Percentiles rank a stretch among this genome's conserved stretches.
Evolutionary conservation across 2,113 vertebrate genomes (phyloP).

Genomic region (Neolamprologus tretocephalus): DNA sequence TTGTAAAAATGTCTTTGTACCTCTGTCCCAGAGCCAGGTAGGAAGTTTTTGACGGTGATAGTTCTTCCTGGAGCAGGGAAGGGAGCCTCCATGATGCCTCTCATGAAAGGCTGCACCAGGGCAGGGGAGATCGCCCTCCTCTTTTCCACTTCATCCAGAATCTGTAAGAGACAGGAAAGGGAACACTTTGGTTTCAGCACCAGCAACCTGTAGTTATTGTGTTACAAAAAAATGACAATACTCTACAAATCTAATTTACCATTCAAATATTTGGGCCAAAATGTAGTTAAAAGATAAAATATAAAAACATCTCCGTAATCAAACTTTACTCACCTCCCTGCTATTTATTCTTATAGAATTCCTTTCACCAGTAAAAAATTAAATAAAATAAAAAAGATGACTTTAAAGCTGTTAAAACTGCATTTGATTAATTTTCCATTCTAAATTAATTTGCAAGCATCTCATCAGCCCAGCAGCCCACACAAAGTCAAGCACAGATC

Average conservation of each 20-base stretch:
- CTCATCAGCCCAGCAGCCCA: not conserved
- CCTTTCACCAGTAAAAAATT: not conserved
- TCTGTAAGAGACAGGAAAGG: conserved; percentile 63
- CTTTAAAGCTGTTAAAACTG: not conserved
- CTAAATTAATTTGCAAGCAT: too few species aligned
- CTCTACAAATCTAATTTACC: not conserved
- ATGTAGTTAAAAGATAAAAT: not conserved
- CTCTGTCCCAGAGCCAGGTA: conserved; percentile 94
- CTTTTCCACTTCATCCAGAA: conserved; percentile 96
- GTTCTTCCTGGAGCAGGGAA: conserved; percentile 92
- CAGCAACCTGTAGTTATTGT: not conserved
- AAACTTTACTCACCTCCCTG: not conserved
- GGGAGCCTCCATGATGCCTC: conserved; percentile 94
- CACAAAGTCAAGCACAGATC: not conserved
- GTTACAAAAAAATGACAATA: not conserved
- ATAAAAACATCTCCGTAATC: not conserved
- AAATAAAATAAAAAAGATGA: not conserved
- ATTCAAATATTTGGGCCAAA: not conserved
- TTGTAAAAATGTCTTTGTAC: conserved; percentile 50
- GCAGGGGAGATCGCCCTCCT: conserved; percentile 92
- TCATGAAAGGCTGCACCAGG: conserved; percentile 96
- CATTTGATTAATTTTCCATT: not conserved
- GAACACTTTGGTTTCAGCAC: not conserved
- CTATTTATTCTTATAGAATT: not conserved
- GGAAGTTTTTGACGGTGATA: conserved; percentile 91